Base-by-base conservation (phyloP, 2,888 invertebrate species). In the Orchesella flavescens region DNA sequence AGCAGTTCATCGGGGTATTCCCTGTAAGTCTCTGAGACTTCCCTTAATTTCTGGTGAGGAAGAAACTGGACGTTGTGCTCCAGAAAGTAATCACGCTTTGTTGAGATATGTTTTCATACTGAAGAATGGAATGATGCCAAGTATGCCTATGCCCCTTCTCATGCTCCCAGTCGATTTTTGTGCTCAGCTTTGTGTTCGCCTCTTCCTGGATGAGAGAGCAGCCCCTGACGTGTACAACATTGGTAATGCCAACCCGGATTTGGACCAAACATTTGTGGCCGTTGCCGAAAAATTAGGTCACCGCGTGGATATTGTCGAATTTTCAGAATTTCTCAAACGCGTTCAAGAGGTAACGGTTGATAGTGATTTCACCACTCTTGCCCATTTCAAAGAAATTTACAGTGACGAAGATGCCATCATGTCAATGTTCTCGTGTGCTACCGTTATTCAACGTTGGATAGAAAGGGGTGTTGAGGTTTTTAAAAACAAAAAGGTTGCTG, bases 31-130 rank as follows among this genome's bases (percentile, higher is more conserved):
- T 7, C 43, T 66, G 15, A 17, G 76, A n/a, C 46, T 76, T 12
- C 66, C 76, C 1, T 10, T 76, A 15, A 76, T 76, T n/a, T 7
- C 13, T 10, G 75, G 75, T 7, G 65, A 75, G n/a, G 63, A 65
- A 1, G 53, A 34, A 66, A 75, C 75, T 10, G 75, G 75, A 19
- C n/a, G 21, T 65, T 49, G 63, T 21, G 34, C 53, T 13, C 2
- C 53, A 21, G 75, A 75, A 0, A 23, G 53, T 4, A 74, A 74
- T n/a, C 74, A 74, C 21, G 1, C 23, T 1, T 23, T 74, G 44
- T 24, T 74, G 4, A 19, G 74, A 0, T 74, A 74, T 17, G 13
- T 74, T 5, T 74, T 74, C 43, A 74, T 74, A 12, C 12, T 74
- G 24, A 74, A 74, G 21, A 15, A n/a, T 49, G 46, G 61, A 23